Base-by-base conservation (phyloP, 2,888 invertebrate genomes). In the Orthonevra nobilis region DNA sequence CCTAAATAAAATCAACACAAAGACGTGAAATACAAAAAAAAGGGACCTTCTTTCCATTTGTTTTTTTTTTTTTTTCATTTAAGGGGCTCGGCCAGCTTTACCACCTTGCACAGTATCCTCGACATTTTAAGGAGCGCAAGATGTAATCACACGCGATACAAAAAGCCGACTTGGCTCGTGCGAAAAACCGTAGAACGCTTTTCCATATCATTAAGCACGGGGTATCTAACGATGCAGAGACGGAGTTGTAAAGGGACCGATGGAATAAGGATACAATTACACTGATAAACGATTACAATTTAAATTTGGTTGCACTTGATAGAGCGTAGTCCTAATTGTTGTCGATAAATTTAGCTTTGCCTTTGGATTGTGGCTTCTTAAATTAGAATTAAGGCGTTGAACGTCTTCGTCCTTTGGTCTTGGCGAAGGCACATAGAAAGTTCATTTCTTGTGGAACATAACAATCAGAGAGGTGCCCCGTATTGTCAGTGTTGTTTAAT, bases 171-270 rank as follows among this genome's bases (percentile, higher is more conserved):
- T 14, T 23, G 32, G 42, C 42, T 58, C 56, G 34, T 40, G 56
- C 48, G 38, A 58, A 66, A 20, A n/a, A 4, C 5, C 23, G 5
- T 3, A 23, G 34, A 42, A 73, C 58, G 17, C 15, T 66, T 73
- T 73, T 73, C 66, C 50, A 52, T 52, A 48, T 60, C 73, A 73
- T 73, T 66, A 58, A 28, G 34, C 9, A 44, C 26, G 3, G 40
- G 48, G 17, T 10, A 12, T 30, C 30, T 32, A 17, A 7, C 15
- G n/a, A n/a, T n/a, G n/a, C n/a, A n/a, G n/a, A n/a, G n/a, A n/a
- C n/a, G n/a, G n/a, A n/a, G n/a, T n/a, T n/a, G 19, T 28, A 15
- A 46, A 5, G 23, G 14, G 23, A 52, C 36, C 52, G 9, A 26
- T 36, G 52, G 14, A 34, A 52, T 52, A 52, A 52, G 52, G n/a